A percentile compares a stretch with the other conserved stretches of the same genome.
These are phyloP conservation scores for Caenorhabditis remanei DNA, from an alignment of 1,140 invertebrate species.

Conservation along the genomic window DNA sequence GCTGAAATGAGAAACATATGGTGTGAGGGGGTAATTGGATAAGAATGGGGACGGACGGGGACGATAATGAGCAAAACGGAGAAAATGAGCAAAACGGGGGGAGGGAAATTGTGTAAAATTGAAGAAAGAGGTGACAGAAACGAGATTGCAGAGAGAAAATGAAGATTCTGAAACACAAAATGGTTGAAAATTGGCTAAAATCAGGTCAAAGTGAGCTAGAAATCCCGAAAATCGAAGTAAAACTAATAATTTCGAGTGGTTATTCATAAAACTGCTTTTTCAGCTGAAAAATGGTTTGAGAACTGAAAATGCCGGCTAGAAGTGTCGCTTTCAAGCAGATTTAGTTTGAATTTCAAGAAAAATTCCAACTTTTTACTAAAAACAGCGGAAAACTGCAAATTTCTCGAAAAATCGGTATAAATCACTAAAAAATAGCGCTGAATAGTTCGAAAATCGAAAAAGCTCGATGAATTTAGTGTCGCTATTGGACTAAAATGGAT, in stretches of 20 bases:
- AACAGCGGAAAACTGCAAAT: too few relatives aligned
- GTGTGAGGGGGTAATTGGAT: neutral
- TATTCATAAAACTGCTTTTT: neutral
- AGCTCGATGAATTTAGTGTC: too few relatives aligned
- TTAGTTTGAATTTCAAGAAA: too few relatives aligned
- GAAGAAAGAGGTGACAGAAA: neutral
- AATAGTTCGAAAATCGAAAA: too few relatives aligned
- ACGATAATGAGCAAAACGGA: neutral
- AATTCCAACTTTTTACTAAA: too few relatives aligned
- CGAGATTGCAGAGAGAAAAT: neutral
- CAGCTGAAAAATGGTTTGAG: too few relatives aligned
- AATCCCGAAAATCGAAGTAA: neutral
- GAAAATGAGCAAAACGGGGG: neutral
- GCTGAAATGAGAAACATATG: constrained; percentile 41
- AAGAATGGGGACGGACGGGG: neutral
- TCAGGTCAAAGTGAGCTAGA: neutral
- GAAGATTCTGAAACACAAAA: too few relatives aligned
- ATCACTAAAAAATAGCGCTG: too few relatives aligned
- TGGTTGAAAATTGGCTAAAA: neutral
- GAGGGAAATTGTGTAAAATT: neutral
- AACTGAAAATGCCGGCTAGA: too few relatives aligned
- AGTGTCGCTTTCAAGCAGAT: too few relatives aligned
- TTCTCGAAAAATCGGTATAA: too few relatives aligned
- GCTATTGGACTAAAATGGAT: too few relatives aligned
- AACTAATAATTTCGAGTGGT: neutral